Base-by-base conservation (phyloP, 2,888 invertebrate genomes). In the Dichetophora obliterata region DNA sequence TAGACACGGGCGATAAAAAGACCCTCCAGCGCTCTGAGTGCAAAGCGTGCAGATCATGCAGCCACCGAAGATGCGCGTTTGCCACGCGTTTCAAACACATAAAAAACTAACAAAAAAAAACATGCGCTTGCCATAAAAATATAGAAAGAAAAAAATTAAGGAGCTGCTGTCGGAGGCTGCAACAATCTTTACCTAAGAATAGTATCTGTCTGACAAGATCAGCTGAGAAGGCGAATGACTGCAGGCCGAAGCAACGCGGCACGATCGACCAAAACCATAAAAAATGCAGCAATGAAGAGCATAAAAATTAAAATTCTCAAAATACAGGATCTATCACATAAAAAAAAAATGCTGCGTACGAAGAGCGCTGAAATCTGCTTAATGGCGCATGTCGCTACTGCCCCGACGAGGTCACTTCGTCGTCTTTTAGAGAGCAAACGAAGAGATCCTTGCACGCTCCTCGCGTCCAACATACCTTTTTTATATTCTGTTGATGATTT, bases 211-310 rank as follows among this genome's bases (percentile, higher is more conserved):
- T 48, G 48, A 72, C 43, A 48, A 59, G 72, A 72, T 72, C 48
- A 61, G 22, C 59, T 43, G 19, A 37, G 72, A 61, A 61, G 43
- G 61, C 54, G 70, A 8, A 24, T 52, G 69, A 27, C 69, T 27
- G 69, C 75, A 75, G 31, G 74, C 66, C 79, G 75, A 72, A 75
- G 76, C 74, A 37, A 37, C 61, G 76, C 77, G 69, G 78, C 82
- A 77, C 77, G 81, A 79, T 82, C 77, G 78, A 81, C 85, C 77
- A 82, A 82, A 83, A 82, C 76, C 61, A 61, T 76, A 71, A 73
- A 82, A 82, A 82, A 83, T 80, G n/a, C n/a, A 57, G 14, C 34
- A 65, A 68, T 63, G 43, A 65, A 74, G 37, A 52, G 16, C 3
- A 50, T 50, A 69, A 54, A 19, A 65, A 43, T 6, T 16, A 34